Conservation (phyloP, 1,140 invertebrate species). For the Habropoda laboriosa region DNA sequence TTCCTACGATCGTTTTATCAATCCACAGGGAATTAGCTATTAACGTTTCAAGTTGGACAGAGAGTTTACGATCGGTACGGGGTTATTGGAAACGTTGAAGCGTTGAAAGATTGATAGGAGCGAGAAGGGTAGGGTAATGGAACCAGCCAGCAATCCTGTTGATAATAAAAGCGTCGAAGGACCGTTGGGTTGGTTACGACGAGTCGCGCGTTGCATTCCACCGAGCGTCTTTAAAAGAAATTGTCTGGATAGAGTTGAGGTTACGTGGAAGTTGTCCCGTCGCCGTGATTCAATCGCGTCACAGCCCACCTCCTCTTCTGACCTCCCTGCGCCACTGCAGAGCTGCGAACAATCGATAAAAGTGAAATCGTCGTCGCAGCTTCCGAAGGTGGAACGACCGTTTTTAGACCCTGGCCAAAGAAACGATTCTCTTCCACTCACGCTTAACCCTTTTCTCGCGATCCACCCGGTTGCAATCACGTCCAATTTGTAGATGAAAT, state of each 20-base stretch:
- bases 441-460: neutral
- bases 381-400: constrained; percentile 64
- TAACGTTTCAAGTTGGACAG: neutral
- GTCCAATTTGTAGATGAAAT: neutral
- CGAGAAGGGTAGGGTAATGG: neutral
- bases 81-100: neutral
- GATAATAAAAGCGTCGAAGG: neutral
- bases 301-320: constrained; percentile 49
- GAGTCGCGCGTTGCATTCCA: constrained; percentile 5
- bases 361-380: constrained; percentile 54
- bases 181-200: neutral
- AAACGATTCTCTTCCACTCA: constrained; percentile 42
- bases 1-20: too few relatives aligned
- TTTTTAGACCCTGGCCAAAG: constrained; percentile 30
- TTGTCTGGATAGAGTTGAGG: neutral
- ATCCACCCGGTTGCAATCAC: too few relatives aligned
- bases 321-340: constrained; percentile 35
- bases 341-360: constrained; percentile 58
- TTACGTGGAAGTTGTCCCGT: constrained; percentile 14
- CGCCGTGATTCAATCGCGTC: constrained; percentile 41
- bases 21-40: too few relatives aligned
- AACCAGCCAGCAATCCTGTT: neutral
- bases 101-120: neutral
- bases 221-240: constrained; percentile 14
- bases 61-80: neutral